Conservation (phyloP, 2,797 vertebrate species). For the Agapornis canus region DNA sequence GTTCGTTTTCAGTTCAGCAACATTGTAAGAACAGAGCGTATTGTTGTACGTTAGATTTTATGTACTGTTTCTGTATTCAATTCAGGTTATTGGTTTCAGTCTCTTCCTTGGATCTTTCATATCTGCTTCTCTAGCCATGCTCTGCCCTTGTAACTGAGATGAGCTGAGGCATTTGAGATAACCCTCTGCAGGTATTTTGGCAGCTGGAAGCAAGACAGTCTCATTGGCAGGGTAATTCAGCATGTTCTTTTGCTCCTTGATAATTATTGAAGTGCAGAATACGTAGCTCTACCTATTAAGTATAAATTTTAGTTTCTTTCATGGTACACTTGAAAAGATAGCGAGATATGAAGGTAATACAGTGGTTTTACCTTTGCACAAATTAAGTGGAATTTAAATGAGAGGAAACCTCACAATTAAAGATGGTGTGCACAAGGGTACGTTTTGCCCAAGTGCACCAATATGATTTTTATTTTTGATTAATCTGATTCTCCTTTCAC, state of each 20-base stretch:
- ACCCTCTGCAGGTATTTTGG: background rate
- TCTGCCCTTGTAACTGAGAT: conserved; percentile 30
- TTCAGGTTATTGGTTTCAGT: background rate
- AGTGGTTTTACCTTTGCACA: background rate
- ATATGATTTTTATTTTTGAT: background rate
- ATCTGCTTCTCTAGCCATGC: background rate
- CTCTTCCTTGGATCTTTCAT: conserved; percentile 11
- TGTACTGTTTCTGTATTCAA: background rate
- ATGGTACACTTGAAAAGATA: background rate
- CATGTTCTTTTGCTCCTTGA: conserved; percentile 4
- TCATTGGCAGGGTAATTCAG: conserved; percentile 19
- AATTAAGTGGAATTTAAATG: background rate
- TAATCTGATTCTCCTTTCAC: background rate
- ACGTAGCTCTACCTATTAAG: background rate
- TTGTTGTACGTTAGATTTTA: background rate
- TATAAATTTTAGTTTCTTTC: background rate
- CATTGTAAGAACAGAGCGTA: background rate
- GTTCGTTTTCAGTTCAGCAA: background rate
- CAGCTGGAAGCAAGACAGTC: background rate
- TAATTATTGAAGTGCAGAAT: conserved; percentile 2
- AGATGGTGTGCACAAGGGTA: background rate
- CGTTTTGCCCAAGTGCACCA: background rate
- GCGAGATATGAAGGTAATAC: background rate
- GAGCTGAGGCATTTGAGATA: conserved; percentile 30
- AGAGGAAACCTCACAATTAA: background rate